Conservation (phyloP, 2,888 invertebrate genomes). For the Hermaeophaga mercurialis region DNA sequence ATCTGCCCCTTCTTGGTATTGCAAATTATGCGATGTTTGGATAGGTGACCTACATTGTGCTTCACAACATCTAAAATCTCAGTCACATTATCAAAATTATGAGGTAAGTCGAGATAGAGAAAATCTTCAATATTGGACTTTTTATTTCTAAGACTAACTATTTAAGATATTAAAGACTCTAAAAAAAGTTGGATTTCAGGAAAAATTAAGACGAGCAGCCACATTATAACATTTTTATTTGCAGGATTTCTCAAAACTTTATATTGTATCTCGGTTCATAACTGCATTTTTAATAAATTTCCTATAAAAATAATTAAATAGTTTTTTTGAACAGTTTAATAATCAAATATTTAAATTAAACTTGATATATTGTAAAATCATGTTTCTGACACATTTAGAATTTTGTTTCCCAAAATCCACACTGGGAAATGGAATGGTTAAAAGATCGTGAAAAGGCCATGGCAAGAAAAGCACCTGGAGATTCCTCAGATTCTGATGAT, state of each 20-base stretch:
- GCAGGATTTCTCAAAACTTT: too few species aligned
- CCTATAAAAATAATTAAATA: too few species aligned
- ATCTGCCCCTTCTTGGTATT: conserved; percentile 87
- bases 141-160: too few species aligned
- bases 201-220: too few species aligned
- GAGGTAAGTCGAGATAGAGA: too few species aligned
- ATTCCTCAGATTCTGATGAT: conserved; percentile 41
- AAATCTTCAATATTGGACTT: too few species aligned
- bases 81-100: conserved; percentile 79
- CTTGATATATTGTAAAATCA: too few species aligned
- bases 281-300: too few species aligned
- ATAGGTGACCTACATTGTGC: conserved; percentile 90
- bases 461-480: conserved; percentile 44
- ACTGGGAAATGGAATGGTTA: conserved; percentile 88
- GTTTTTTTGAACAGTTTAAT: too few species aligned
- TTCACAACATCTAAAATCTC: conserved; percentile 81
- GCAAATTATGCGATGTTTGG: conserved; percentile 85
- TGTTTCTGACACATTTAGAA: conserved; percentile 61
- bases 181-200: neutral
- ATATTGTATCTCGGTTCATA: too few species aligned
- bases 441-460: conserved; percentile 68
- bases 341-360: too few species aligned
- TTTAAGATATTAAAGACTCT: too few species aligned
- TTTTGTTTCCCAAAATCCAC: conserved; percentile 82
- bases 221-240: conserved; percentile 2